Evolutionary conservation across 2,797 vertebrate species (phyloP), one percentile per base, ranked within the genome.

Genomic region (Malurus leucopterus): DNA sequence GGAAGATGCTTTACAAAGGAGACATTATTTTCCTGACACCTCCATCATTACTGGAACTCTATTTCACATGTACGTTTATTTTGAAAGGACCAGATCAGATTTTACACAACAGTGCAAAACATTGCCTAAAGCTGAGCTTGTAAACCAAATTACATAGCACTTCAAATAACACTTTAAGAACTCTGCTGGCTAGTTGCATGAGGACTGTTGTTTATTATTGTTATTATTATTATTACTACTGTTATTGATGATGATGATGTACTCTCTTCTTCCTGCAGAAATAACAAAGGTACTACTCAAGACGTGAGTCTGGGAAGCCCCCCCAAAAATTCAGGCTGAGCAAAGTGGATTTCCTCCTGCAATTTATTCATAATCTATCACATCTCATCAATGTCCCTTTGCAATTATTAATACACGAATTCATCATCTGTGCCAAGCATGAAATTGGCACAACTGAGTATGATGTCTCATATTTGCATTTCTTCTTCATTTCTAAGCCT

Each of bases 361-460:
- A 90, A 34, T 6, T 69, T 83, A 49, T 8, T 19, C 22, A 63
- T 80, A 54, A 77, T 63, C n/a, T 70, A 49, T 27, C 14, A 19
- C 30, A 40, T 32, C 49, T 61, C 41, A 70, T 64, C 23, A 24
- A 36, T 64, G 17, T 49, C 32, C 44, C 67, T 84, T 51, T 3
- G 2, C 59, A 84, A 87, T 81, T 87, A 90, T 68, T 81, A 90
- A 27, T 72, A 75, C 44, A 83, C 0, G 0, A 90, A 86, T 58
- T 92, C 44, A 53, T 89, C 23, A 57, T 91, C 64, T 74, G 47
- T 92, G 76, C 70, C 85, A 93, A 75, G 65, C 76, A 72, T 87
- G 53, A 86, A 92, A 73, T 57, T 76, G 62, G 81, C 86, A 88
- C 6, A 5, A 77, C 17, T 27, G 24, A 87, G 8, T 40, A 81